Conservation (phyloP, 2,888 invertebrate genomes). For the Idaea aversata region DNA sequence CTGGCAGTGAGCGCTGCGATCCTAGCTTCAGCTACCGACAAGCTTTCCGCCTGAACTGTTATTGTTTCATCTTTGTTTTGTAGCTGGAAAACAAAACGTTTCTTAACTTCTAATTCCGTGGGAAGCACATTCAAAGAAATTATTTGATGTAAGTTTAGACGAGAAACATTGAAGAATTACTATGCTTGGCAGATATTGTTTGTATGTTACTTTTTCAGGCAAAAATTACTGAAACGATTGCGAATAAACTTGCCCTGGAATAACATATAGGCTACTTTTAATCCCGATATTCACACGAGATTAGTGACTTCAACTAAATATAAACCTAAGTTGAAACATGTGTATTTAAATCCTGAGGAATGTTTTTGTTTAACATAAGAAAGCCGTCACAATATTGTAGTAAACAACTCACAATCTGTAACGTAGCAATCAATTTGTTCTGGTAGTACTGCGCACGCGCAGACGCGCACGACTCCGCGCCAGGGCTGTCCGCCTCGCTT, state of each 20-base stretch:
- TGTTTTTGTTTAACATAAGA: background rate
- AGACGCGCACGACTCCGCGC: constrained; percentile 39
- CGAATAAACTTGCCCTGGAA: too few relatives aligned
- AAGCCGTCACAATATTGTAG: constrained; percentile 1
- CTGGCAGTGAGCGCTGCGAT: constrained; percentile 47
- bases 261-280: too few relatives aligned
- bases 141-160: background rate
- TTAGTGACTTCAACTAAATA: too few relatives aligned
- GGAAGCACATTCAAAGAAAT: background rate
- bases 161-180: too few relatives aligned
- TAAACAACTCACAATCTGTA: constrained; percentile 54
- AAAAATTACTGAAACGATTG: too few relatives aligned
- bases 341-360: background rate
- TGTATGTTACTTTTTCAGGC: too few relatives aligned
- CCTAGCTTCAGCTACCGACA: constrained; percentile 60
- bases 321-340: background rate
- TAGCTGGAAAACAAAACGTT: constrained; percentile 39
- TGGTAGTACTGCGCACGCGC: constrained; percentile 47
- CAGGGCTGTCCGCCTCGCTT: constrained; percentile 36
- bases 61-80: constrained; percentile 69
- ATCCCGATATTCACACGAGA: too few relatives aligned
- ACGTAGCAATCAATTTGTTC: constrained; percentile 55
- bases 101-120: background rate
- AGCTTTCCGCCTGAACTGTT: constrained; percentile 59
- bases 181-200: too few relatives aligned